These are phyloP conservation scores for Melanostigma gelatinosum DNA, from an alignment of 2,113 vertebrate genomes.

Conservation along the genomic window DNA sequence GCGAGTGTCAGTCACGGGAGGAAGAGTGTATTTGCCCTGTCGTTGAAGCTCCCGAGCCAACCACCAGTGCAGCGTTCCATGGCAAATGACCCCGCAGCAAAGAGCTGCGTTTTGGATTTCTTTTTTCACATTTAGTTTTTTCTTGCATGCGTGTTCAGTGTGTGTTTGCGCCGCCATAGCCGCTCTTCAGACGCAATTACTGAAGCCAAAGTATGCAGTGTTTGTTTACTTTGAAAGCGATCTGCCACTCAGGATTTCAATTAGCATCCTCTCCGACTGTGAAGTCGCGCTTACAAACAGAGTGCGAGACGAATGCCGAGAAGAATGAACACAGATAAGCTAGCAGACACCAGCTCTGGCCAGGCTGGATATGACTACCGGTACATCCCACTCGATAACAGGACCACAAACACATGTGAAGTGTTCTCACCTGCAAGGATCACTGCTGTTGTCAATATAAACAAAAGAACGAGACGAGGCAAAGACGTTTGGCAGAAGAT, in stretches of 20 bases:
- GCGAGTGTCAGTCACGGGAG: conserved; percentile 21
- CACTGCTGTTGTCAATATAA: conserved; percentile 6
- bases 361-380: conserved; percentile 42
- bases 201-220: conserved; percentile 52
- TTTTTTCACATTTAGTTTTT: not conserved
- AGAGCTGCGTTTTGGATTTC: conserved; percentile 25
- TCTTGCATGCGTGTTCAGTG: not conserved
- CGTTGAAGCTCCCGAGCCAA: conserved; percentile 56
- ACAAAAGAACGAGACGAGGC: not conserved
- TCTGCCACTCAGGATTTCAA: conserved; percentile 74
- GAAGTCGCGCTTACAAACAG: conserved; percentile 33
- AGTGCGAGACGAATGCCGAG: not conserved
- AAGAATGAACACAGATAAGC: conserved; percentile 55
- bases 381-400: conserved; percentile 42
- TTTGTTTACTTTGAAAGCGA: conserved; percentile 75
- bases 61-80: conserved; percentile 40
- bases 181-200: conserved; percentile 71
- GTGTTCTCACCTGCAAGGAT: conserved; percentile 14
- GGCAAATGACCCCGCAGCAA: conserved; percentile 59
- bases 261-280: conserved; percentile 64
- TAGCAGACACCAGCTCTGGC: conserved; percentile 23
- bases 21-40: conserved; percentile 49
- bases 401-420: conserved; percentile 37
- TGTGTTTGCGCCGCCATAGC: conserved; percentile 12
- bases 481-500: not conserved